phyloP scores from a whole-genome alignment of 2,888 invertebrate genomes.

The Cosmopolites sordidus region DNA sequence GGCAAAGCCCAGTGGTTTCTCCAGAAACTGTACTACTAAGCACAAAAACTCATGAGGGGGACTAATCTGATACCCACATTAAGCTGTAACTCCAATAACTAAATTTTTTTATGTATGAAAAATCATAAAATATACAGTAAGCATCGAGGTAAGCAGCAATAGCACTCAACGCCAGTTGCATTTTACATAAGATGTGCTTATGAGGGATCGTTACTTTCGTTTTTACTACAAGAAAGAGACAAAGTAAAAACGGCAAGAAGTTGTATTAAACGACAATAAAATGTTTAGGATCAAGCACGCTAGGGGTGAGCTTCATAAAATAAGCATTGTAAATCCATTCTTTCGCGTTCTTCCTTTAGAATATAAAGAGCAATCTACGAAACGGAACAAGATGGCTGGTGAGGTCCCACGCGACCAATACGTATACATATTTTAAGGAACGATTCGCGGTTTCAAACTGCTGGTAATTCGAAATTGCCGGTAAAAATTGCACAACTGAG shows the following conservation, averaged over 20 bases:
- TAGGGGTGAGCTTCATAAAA: conserved; percentile 28
- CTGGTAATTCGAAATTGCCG: conserved; percentile 46
- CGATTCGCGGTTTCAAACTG: conserved; percentile 26
- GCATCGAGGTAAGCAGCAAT: conserved; percentile 4
- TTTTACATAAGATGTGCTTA: conserved; percentile 23
- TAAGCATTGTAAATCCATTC: conserved; percentile 36
- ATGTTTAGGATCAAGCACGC: conserved; percentile 21
- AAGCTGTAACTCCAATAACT: too few species aligned
- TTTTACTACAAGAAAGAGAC: conserved; percentile 22
- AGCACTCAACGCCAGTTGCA: conserved; percentile 9
- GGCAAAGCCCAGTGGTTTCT: too few species aligned
- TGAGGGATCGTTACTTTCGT: conserved; percentile 18
- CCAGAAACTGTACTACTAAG: too few species aligned
- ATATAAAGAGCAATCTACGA: conserved; percentile 30
- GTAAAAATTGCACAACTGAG: conserved; percentile 46
- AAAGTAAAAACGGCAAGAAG: conserved; percentile 11
- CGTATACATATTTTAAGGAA: conserved; percentile 45
- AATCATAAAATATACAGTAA: conserved; percentile 4
- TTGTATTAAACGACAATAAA: conserved; percentile 22
- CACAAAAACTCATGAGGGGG: too few species aligned
- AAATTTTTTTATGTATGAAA: not conserved
- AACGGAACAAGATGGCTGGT: conserved; percentile 28
- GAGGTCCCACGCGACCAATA: conserved; percentile 43
- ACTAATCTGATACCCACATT: too few species aligned
- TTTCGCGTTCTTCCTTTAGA: conserved; percentile 21